phyloP scores from a whole-genome alignment of 1,140 invertebrate species.

The Zaprionus ghesquierei region DNA sequence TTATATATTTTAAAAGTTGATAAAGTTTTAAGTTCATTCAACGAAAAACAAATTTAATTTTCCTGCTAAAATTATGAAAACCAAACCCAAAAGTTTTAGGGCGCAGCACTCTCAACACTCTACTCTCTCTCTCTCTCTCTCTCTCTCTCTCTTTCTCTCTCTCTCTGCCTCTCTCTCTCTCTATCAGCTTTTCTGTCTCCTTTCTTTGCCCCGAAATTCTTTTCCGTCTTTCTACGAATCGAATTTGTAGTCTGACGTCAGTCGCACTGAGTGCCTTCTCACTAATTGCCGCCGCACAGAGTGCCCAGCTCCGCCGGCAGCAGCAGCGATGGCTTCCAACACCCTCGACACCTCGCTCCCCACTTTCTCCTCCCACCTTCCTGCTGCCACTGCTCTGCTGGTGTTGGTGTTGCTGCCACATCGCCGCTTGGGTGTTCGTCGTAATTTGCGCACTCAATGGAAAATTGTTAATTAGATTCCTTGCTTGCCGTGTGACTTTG shows the following conservation, averaged over 20 bases:
- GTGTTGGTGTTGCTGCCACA: slow-evolving; percentile 23
- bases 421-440: slow-evolving; percentile 44
- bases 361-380: neutral
- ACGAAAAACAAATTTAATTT: too few species aligned
- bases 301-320: neutral
- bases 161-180: neutral
- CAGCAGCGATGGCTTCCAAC: neutral
- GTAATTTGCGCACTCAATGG: slow-evolving; percentile 80
- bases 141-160: neutral
- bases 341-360: neutral
- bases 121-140: too few species aligned
- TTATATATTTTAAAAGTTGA: too few species aligned
- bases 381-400: neutral
- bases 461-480: slow-evolving; percentile 82
- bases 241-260: neutral
- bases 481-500: slow-evolving; percentile 74
- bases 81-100: too few species aligned
- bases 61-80: too few species aligned
- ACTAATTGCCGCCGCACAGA: neutral
- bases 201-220: neutral
- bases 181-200: neutral
- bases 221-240: neutral
- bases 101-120: too few species aligned
- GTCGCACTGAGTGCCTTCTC: neutral
- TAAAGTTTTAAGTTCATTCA: too few species aligned